A percentile compares a stretch with the other conserved stretches of the same genome.
phyloP scores from a whole-genome alignment of 1,140 invertebrate species.

The Drosophila erecta region DNA sequence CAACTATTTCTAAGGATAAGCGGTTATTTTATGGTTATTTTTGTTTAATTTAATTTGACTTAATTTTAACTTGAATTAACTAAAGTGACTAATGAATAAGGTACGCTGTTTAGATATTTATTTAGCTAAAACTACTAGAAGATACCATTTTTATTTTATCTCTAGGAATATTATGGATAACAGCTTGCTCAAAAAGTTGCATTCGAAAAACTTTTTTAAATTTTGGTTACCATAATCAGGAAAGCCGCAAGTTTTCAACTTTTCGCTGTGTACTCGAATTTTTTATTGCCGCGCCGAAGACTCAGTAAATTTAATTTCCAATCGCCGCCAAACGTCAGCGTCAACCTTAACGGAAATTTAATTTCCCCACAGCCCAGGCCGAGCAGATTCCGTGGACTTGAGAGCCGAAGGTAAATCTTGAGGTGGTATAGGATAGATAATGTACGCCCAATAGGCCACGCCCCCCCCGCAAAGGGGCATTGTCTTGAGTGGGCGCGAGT shows the following conservation, averaged over 20 bases:
- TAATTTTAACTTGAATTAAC: too few species aligned
- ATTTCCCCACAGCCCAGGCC: slow-evolving; percentile 59
- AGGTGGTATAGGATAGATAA: slow-evolving; percentile 16
- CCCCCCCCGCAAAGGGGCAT: slow-evolving; percentile 1
- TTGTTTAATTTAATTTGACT: background rate
- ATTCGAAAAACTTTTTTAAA: too few species aligned
- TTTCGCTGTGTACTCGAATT: slow-evolving; percentile 53
- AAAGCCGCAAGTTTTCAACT: background rate
- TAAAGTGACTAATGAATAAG: too few species aligned
- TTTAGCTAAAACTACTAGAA: too few species aligned
- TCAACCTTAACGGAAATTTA: slow-evolving; percentile 76
- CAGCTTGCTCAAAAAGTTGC: too few species aligned
- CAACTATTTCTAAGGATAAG: background rate
- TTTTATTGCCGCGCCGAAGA: slow-evolving; percentile 17
- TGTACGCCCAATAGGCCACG: slow-evolving; percentile 30
- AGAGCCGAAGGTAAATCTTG: background rate
- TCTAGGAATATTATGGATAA: too few species aligned
- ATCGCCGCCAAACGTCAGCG: slow-evolving; percentile 53
- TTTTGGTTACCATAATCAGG: too few species aligned
- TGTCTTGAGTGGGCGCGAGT: slow-evolving; percentile 46
- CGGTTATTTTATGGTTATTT: too few species aligned
- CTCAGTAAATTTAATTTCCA: slow-evolving; percentile 76
- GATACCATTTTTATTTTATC: too few species aligned
- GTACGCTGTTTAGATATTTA: too few species aligned
- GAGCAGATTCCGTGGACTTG: slow-evolving; percentile 11